A percentile compares a stretch with the other conserved stretches of the same genome.
Evolutionary conservation across 2,113 vertebrate species (phyloP).

Genomic region (Lontra canadensis): DNA sequence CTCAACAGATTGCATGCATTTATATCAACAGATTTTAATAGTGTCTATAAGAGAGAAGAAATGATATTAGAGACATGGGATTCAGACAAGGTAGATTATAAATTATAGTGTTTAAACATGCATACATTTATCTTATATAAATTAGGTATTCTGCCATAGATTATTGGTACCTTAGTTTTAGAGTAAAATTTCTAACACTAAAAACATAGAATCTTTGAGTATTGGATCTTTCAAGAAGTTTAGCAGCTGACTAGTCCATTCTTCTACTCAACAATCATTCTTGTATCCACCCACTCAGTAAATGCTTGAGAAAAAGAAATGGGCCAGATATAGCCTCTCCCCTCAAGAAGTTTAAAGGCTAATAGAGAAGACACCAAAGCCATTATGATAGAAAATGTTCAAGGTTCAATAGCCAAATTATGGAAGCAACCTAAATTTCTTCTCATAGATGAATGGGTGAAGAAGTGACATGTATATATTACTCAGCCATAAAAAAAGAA

Average conservation of each 20-base stretch:
- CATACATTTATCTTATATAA: not conserved
- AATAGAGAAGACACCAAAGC: not conserved
- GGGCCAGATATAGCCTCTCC: not conserved
- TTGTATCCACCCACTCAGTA: not conserved
- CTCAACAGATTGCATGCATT: slow-evolving; percentile 89
- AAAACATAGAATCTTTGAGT: not conserved
- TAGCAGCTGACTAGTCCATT: not conserved
- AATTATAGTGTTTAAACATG: not conserved
- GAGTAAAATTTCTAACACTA: not conserved
- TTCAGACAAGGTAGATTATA: not conserved
- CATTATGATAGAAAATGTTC: not conserved
- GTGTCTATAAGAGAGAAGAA: slow-evolving; percentile 85
- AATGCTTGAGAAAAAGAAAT: not conserved
- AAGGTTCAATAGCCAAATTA: not conserved
- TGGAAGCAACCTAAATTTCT: not conserved
- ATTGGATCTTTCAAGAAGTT: not conserved
- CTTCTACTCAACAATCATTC: not conserved
- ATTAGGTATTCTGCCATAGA: not conserved
- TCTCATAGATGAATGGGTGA: not conserved
- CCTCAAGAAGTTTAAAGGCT: not conserved
- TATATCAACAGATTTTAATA: slow-evolving; percentile 88
- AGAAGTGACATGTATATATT: not conserved
- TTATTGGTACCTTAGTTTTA: not conserved
- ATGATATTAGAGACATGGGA: not conserved
- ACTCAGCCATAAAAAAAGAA: not conserved